Evolutionary conservation across 2,113 vertebrate genomes (phyloP), one percentile per base, ranked within the genome.

Genomic region (Bettongia penicillata): DNA sequence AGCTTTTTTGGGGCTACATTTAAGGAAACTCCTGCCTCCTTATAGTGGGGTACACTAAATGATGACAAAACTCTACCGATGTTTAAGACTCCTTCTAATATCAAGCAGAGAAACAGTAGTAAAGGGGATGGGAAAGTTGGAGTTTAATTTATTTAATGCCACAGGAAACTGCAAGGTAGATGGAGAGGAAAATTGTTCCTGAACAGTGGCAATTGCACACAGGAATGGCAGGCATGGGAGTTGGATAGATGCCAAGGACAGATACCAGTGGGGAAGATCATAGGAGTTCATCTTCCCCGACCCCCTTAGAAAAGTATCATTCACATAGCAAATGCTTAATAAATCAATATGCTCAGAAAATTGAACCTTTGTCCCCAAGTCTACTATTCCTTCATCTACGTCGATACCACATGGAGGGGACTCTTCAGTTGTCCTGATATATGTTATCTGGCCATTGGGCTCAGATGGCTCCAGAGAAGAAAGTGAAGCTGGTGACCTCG

Each of bases 21-120:
- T 24, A 61, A 91, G 89, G 89, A 92, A n/a, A 28, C 61, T 91
- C 84, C 55, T 26, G 43, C 89, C 92, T 95, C 77, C 91, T 28
- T 31, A 91, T 0, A 24, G 68, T 23, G 26, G 25, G 24, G 6
- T 51, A 57, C 93, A 84, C 25, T 0, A 0, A 43, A 53, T 2
- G 28, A 91, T n/a, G 31, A 4, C 91, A 31, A 94, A 57, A 93
- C 4, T 26, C 93, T 52, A 11, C 68, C 16, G 43, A 23, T 84
- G 68, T 8, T 84, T 84, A 43, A 43, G 6, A n/a, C 12, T 43
- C 92, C 37, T 95, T 90, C 53, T n/a, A 84, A 84, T 84, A 84
- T 84, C 37, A 84, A 84, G 19, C 68, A 22, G 4, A 11, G 16
- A 47, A 92, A 37, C 37, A 51, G 25, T 5, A 53, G 51, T 91